Base-by-base conservation (phyloP, 2,113 vertebrate species). In the Oxyruncus cristatus region DNA sequence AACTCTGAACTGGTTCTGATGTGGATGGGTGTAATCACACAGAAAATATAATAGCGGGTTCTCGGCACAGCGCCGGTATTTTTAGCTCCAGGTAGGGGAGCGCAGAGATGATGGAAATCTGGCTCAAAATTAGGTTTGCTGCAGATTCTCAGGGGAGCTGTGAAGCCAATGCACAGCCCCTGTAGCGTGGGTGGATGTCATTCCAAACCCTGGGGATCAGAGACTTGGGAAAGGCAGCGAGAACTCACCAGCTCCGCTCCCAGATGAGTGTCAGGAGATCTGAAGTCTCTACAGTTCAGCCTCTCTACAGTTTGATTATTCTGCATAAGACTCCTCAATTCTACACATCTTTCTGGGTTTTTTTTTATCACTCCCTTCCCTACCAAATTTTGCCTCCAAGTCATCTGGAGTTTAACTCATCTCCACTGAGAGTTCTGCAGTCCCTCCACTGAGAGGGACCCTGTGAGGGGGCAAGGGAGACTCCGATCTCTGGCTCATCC, bases 201-300 rank as follows among this genome's bases (percentile, higher is more conserved):
- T 1, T 4, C 30, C 74, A 23, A 1, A 19, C 12, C 24, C 14
- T 1, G 44, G 21, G 47, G 28, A 3, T 5, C 20, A 79, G 67
- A 47, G 59, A 14, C 50, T 30, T 6, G 9, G 5, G 30, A 44
- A 5, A 18, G 22, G 42, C 1, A 14, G 16, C 4, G 10, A 33
- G n/a, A 33, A 6, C 44, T 16, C 8, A 0, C 19, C 30, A 6
- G 37, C 14, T 14, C 12, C 7, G 20, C 68, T 59, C 33, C 0
- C 0, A 21, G 62, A 28, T 2, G 15, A 35, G 33, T 0, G 6
- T 5, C 50, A 9, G 0, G 3, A 58, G 23, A 24, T 4, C 71
- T 19, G 1, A 26, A 16, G n/a, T 6, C 52, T 44, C 72, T 19
- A 6, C 16, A 14, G 35, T 33, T 66, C 84, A 74, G 42, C 5